These are phyloP conservation scores for Dendrolimus punctatus DNA, from an alignment of 1,140 invertebrate genomes.

Conservation along the genomic window DNA sequence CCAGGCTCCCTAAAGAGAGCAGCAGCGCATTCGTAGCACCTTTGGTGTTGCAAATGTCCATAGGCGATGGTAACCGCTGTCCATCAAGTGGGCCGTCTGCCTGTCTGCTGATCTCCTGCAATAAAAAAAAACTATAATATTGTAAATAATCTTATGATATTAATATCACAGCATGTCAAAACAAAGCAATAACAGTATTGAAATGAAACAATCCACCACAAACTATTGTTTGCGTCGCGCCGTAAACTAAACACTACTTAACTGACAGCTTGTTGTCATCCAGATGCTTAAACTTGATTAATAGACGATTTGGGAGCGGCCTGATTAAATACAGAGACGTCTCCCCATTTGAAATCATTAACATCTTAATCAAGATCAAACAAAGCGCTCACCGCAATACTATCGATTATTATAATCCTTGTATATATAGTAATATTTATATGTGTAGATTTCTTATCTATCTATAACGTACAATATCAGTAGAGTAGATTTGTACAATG, in stretches of 20 bases:
- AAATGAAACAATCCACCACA: constrained; percentile 49
- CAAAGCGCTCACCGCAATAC: constrained; percentile 21
- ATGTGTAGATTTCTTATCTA: no score
- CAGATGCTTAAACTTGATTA: constrained; percentile 67
- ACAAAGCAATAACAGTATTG: constrained; percentile 42
- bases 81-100: no score
- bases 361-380: constrained; percentile 42
- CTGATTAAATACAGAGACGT: constrained; percentile 36
- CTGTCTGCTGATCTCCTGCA: no score
- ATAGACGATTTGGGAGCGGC: constrained; percentile 54
- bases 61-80: no score
- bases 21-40: no score
- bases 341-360: constrained; percentile 7
- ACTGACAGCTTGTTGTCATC: constrained; percentile 63
- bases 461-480: no score
- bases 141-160: constrained; percentile 4
- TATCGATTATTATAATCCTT: constrained; percentile 22
- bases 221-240: constrained; percentile 55
- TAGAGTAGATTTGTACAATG: no score
- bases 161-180: constrained; percentile 19
- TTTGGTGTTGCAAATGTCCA: no score
- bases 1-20: no score
- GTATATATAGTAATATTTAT: no score
- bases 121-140: no score
- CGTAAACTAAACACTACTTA: constrained; percentile 63